Conservation (phyloP, 2,797 vertebrate species). For the Gobio occitaniae region DNA sequence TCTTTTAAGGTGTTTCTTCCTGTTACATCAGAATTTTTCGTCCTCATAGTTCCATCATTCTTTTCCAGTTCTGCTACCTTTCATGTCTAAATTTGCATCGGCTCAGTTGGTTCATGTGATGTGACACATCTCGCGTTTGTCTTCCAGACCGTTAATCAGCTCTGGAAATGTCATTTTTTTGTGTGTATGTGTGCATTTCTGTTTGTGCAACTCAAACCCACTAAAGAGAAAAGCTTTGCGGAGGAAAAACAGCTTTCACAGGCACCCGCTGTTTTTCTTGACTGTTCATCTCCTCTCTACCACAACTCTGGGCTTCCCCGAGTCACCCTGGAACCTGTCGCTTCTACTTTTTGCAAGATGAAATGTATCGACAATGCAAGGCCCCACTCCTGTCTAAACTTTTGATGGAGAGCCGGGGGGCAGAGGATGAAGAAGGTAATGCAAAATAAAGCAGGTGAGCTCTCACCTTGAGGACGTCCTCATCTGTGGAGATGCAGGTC, state of each 20-base stretch:
- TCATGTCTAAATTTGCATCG: slow-evolving; percentile 21
- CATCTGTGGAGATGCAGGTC: slow-evolving; percentile 78
- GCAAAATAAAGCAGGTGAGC: not conserved
- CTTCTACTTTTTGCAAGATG: not conserved
- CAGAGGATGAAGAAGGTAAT: not conserved
- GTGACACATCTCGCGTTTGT: slow-evolving; percentile 20
- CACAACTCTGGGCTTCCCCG: slow-evolving; percentile 4
- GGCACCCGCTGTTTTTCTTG: slow-evolving; percentile 6
- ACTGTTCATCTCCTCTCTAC: slow-evolving; percentile 20
- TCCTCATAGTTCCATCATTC: slow-evolving; percentile 11
- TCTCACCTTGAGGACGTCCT: slow-evolving; percentile 79
- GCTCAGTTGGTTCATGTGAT: slow-evolving; percentile 17
- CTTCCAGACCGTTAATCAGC: not conserved
- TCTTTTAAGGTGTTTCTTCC: slow-evolving; percentile 21
- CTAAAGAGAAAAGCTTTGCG: not conserved
- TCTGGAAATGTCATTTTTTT: slow-evolving; percentile 17
- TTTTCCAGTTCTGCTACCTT: slow-evolving; percentile 18
- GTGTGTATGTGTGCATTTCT: slow-evolving; percentile 20
- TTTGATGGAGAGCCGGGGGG: slow-evolving; percentile 16
- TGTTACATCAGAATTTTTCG: slow-evolving; percentile 40
- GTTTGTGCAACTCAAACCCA: not conserved
- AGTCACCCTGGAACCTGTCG: not conserved
- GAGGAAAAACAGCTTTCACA: not conserved
- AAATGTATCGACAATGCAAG: not conserved
- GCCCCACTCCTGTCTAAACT: not conserved